phyloP scores from a whole-genome alignment of 1,140 invertebrate genomes.

The Nebria ingens region DNA sequence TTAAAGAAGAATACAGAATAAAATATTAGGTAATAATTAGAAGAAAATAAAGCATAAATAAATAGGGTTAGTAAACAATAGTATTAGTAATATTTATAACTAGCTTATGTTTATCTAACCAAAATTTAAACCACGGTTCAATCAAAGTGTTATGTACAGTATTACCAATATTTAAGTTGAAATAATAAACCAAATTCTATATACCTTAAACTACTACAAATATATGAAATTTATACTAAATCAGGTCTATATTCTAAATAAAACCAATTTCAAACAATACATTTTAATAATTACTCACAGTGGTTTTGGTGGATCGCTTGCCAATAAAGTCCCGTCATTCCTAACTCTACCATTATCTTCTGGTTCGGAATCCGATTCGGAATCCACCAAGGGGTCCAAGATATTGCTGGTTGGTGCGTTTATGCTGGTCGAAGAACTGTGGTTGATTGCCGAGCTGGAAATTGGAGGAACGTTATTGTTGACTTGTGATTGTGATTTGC shows the following conservation, averaged over 20 bases:
- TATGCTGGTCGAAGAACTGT: constrained; percentile 20
- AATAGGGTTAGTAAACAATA: too few relatives aligned
- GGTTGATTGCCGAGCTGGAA: constrained; percentile 21
- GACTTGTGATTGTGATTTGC: constrained; percentile 28
- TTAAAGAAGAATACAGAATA: too few relatives aligned
- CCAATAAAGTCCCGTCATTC: constrained; percentile 87
- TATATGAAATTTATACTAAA: too few relatives aligned
- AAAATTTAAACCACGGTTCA: too few relatives aligned
- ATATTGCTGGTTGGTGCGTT: constrained; percentile 26
- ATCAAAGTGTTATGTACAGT: too few relatives aligned
- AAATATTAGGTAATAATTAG: too few relatives aligned
- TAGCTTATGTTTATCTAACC: too few relatives aligned
- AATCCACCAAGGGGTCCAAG: constrained; percentile 49
- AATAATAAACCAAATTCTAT: too few relatives aligned
- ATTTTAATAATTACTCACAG: constrained; percentile 58
- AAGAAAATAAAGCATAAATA: too few relatives aligned
- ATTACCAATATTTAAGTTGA: too few relatives aligned
- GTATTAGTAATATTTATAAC: too few relatives aligned
- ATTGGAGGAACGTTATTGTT: constrained; percentile 26
- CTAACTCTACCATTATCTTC: constrained; percentile 55
- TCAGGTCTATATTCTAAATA: constrained; percentile 10
- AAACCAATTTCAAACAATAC: constrained; percentile 8
- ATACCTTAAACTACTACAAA: too few relatives aligned
- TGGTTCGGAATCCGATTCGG: constrained; percentile 54
- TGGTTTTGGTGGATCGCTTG: constrained; percentile 92